Percentiles rank a stretch among this genome's conserved stretches.
Evolutionary conservation across 2,797 vertebrate genomes (phyloP).

Genomic region (Naso thynnoides): DNA sequence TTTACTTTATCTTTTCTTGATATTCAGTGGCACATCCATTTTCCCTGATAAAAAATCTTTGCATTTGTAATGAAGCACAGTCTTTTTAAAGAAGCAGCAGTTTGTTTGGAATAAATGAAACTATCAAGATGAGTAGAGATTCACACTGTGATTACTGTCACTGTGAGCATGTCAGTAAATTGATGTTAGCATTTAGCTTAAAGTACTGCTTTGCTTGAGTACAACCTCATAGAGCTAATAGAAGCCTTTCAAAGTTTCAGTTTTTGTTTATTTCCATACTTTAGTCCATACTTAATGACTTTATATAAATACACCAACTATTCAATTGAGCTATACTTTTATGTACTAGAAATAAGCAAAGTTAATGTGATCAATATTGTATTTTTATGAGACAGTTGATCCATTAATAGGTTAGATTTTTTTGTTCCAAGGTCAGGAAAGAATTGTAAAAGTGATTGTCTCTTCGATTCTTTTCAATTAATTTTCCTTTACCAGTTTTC

Average conservation of each 20-base stretch:
- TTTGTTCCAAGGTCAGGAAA: slow-evolving; percentile 3
- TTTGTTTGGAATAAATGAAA: slow-evolving; percentile 7
- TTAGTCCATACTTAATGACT: neutral
- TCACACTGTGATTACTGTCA: neutral
- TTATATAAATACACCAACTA: neutral
- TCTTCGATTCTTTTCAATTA: neutral
- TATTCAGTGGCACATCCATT: neutral
- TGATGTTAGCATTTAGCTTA: too few species aligned
- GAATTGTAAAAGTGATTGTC: neutral
- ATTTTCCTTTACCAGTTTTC: neutral
- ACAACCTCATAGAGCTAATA: neutral
- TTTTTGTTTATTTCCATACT: neutral
- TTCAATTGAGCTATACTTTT: too few species aligned
- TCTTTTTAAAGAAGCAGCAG: neutral
- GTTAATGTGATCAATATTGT: neutral
- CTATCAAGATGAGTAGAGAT: slow-evolving; percentile 3
- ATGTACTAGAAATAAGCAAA: too few species aligned
- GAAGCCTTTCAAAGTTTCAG: neutral
- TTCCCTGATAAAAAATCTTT: neutral
- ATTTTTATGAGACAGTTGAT: neutral
- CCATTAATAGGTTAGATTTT: neutral
- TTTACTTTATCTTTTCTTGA: neutral
- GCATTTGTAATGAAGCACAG: neutral
- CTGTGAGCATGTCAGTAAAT: neutral
- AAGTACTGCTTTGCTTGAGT: neutral